Conservation (phyloP, 2,113 vertebrate species). For the Mus pahari region DNA sequence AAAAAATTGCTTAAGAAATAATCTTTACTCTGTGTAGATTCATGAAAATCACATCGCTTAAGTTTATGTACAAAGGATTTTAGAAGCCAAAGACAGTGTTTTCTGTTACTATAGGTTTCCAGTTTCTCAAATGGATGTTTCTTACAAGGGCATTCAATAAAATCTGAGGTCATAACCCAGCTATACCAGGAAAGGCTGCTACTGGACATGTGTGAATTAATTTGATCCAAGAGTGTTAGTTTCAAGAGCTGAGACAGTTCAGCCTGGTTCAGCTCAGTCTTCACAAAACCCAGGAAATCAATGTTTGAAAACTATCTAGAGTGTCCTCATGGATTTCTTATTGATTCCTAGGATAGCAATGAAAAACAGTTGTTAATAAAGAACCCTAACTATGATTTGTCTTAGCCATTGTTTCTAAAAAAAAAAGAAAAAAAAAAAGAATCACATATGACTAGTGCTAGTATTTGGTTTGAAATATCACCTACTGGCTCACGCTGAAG, state of each 20-base stretch:
- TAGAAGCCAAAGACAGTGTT: neutral
- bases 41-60: neutral
- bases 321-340: neutral
- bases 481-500: neutral
- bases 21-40: neutral
- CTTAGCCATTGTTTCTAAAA: neutral
- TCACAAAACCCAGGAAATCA: neutral
- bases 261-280: neutral
- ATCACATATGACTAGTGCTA: neutral
- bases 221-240: neutral
- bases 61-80: neutral
- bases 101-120: slow-evolving; percentile 8
- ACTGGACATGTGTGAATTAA: neutral
- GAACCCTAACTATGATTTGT: too few relatives aligned
- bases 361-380: neutral
- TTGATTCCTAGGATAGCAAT: neutral
- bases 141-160: slow-evolving; percentile 9
- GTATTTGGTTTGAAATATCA: neutral
- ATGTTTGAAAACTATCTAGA: neutral
- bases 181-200: neutral
- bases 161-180: neutral
- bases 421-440: neutral
- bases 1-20: neutral
- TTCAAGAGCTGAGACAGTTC: neutral
- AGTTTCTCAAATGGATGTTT: slow-evolving; percentile 15